A percentile compares a stretch with the other conserved stretches of the same genome.
phyloP scores from a whole-genome alignment of 1,140 invertebrate species.

The Bombus waltoni region DNA sequence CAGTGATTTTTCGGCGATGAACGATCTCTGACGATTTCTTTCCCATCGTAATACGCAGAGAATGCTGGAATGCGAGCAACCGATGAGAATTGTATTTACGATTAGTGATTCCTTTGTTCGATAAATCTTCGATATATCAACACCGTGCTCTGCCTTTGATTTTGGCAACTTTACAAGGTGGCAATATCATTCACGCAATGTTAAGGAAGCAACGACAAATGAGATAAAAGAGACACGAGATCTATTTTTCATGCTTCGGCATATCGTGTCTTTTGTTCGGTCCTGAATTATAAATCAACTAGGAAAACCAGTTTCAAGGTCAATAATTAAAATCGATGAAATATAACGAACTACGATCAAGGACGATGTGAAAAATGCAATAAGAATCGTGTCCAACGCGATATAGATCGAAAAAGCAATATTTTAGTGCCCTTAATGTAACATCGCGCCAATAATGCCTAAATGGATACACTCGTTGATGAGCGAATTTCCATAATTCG shows the following conservation, averaged over 20 bases:
- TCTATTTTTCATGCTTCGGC: background rate
- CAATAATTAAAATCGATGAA: background rate
- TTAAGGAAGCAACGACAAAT: background rate
- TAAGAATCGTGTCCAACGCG: background rate
- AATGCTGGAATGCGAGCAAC: background rate
- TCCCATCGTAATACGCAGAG: background rate
- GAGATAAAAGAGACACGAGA: too few species aligned
- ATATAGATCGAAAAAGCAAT: background rate
- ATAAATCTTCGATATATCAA: background rate
- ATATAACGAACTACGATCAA: background rate
- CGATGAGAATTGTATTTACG: background rate
- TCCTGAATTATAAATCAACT: too few species aligned
- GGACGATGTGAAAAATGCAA: background rate
- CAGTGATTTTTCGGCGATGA: background rate
- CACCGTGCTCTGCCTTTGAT: background rate
- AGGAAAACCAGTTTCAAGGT: background rate
- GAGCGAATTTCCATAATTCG: background rate
- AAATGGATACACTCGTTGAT: background rate
- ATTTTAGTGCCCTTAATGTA: background rate
- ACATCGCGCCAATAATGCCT: background rate
- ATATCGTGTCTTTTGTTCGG: too few species aligned
- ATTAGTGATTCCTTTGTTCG: constrained; percentile 6
- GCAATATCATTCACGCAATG: background rate
- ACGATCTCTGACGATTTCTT: too few species aligned
- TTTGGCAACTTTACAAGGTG: background rate